Evolutionary conservation across 2,888 invertebrate genomes (phyloP), one percentile per base, ranked within the genome.

Genomic region (Nineta flava): DNA sequence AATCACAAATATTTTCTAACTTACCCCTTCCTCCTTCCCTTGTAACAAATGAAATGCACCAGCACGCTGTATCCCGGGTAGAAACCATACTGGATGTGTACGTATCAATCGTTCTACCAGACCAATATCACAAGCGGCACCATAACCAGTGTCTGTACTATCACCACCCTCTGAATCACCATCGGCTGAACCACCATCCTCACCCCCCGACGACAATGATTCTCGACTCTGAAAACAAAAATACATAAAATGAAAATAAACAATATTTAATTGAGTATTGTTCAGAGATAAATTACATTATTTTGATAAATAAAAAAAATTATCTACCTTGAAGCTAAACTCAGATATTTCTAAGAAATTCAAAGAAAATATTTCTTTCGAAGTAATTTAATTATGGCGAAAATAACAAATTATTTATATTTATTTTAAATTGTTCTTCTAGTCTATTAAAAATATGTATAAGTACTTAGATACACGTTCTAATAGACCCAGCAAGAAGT

Each of bases 51-150:
- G 94, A 58, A 92, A 87, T 21, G 93, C 93, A 5, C 93, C 94
- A 50, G 90, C 87, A 55, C 95, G 76, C 62, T 93, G 92, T 48
- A 95, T 87, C 38, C 91, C 90, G 0, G 93, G 90, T 53, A 95
- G 74, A 67, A 90, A 94, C 96, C 96, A 96, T 60, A 96, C 88
- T 42, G 93, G 90, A 69, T 94, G 92, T 32, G 91, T 88, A 56
- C 91, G 77, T 62, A 91, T 82, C 57, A 95, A 76, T 55, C 93
- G 76, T 66, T 95, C 94, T 62, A 90, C 74, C 55, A 91, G 70
- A 17, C 84, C 83, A 62, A 91, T 83, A 71, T 85, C 86, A 65
- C 88, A 90, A 54, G 87, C 84, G 54, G 83, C 82, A 59, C 80
- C 80, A 61, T 79, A 77, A 55, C 76, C 79, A 51, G 73, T 74